These are phyloP conservation scores for Lineus longissimus DNA, from an alignment of 1,140 invertebrate species.

Conservation along the genomic window DNA sequence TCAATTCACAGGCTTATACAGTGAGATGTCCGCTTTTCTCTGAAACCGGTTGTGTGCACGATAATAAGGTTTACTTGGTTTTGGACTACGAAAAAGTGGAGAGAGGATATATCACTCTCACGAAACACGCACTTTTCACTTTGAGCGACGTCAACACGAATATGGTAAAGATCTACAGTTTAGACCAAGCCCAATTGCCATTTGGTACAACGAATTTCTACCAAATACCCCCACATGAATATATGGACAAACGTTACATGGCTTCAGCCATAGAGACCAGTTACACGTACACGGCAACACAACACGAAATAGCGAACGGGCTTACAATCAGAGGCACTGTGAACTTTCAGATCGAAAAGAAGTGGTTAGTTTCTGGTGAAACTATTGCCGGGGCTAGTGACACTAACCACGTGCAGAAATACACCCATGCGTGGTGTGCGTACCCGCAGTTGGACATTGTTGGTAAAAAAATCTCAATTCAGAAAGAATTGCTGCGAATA, in stretches of 20 bases:
- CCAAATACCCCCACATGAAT: conserved; percentile 6
- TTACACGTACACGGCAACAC: neutral
- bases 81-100: conserved; percentile 2
- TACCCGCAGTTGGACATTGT: conserved; percentile 5
- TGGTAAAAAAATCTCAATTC: conserved; percentile 4
- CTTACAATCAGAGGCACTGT: neutral
- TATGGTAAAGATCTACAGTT: conserved; percentile 1
- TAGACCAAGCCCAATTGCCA: neutral
- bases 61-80: conserved; percentile 4
- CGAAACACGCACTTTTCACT: conserved; percentile 5
- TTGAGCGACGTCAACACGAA: neutral
- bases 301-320: neutral
- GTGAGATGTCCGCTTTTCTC: conserved; percentile 1
- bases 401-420: conserved; percentile 5
- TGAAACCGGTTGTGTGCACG: conserved; percentile 6
- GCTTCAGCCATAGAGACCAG: neutral
- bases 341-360: conserved; percentile 5
- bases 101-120: neutral
- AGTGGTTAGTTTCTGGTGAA: neutral
- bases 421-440: conserved; percentile 5
- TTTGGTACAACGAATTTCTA: neutral
- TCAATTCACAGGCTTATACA: neutral
- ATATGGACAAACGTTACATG: conserved; percentile 4
- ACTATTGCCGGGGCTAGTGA: neutral
- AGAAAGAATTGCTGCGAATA: neutral